These are phyloP conservation scores for Anhinga rufa DNA, from an alignment of 2,113 vertebrate genomes.

Conservation along the genomic window DNA sequence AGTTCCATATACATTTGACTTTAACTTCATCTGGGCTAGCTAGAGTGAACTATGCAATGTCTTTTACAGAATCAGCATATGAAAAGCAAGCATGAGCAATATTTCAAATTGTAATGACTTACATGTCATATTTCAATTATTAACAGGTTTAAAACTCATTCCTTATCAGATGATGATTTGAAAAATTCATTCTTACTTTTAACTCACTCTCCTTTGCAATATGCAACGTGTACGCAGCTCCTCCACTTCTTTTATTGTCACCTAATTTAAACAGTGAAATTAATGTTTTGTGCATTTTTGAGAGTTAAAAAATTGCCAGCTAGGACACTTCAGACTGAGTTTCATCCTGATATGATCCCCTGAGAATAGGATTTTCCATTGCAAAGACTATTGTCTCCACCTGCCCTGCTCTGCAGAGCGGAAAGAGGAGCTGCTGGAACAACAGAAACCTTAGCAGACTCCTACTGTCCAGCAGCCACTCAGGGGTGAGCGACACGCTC, in stretches of 20 bases:
- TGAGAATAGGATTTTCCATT: neutral
- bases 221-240: neutral
- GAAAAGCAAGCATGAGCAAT: neutral
- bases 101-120: neutral
- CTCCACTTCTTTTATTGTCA: neutral
- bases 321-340: neutral
- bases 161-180: neutral
- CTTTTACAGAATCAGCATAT: neutral
- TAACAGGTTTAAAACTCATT: neutral
- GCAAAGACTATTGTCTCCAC: neutral
- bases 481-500: neutral
- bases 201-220: neutral
- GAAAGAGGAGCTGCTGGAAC: constrained; percentile 28
- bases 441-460: constrained; percentile 33
- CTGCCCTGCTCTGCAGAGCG: neutral
- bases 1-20: neutral
- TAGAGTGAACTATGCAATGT: neutral
- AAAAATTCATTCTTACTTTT: neutral
- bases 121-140: neutral
- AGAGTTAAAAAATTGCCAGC: neutral
- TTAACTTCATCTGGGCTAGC: neutral
- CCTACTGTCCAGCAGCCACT: neutral
- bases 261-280: neutral
- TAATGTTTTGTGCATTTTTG: neutral
- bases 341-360: neutral